These are phyloP conservation scores for Notodonta dromedarius DNA, from an alignment of 2,888 invertebrate species.

Conservation along the genomic window DNA sequence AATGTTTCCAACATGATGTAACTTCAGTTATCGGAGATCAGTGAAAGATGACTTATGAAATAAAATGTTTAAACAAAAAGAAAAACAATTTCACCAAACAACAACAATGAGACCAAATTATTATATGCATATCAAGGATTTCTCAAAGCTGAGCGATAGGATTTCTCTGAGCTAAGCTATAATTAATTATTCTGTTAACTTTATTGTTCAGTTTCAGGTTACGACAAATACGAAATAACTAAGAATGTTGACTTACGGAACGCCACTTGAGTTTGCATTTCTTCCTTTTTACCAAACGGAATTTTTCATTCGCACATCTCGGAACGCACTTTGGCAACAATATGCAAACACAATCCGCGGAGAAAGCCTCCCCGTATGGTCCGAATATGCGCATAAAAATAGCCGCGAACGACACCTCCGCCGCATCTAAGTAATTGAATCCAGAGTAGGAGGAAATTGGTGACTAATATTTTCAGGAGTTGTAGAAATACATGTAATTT, in stretches of 20 bases:
- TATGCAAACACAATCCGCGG: constrained; percentile 49
- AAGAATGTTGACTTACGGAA: not conserved
- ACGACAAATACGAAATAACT: too few relatives aligned
- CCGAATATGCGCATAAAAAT: constrained; percentile 44
- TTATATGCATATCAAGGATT: too few relatives aligned
- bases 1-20: too few relatives aligned
- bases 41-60: too few relatives aligned
- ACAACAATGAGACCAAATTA: too few relatives aligned
- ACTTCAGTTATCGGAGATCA: too few relatives aligned
- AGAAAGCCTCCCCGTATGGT: constrained; percentile 56
- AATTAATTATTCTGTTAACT: too few relatives aligned
- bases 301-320: constrained; percentile 26
- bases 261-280: too few relatives aligned
- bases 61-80: too few relatives aligned
- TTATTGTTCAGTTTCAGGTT: not conserved
- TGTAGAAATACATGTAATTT: not conserved
- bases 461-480: not conserved
- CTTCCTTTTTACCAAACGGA: not conserved
- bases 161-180: too few relatives aligned
- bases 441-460: not conserved
- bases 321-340: constrained; percentile 42
- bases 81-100: too few relatives aligned
- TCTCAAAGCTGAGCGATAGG: too few relatives aligned
- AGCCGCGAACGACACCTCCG: constrained; percentile 34
- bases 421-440: constrained; percentile 51